Percentiles rank a stretch among this genome's conserved stretches.
These are phyloP conservation scores for Rhineura floridana DNA, from an alignment of 2,113 vertebrate species.

Conservation along the genomic window DNA sequence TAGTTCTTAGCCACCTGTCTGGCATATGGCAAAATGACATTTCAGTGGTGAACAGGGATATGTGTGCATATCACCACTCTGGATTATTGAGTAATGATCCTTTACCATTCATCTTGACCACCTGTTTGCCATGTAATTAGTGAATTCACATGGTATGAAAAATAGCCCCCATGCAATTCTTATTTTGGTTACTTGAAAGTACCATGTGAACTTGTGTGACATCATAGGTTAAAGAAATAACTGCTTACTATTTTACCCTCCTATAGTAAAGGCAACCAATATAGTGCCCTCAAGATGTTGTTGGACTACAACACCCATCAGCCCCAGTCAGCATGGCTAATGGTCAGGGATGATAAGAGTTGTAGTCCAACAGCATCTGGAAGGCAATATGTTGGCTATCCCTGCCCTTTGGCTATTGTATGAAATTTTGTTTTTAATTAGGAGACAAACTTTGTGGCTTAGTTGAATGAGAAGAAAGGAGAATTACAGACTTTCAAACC, in stretches of 20 bases:
- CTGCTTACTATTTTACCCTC: not conserved
- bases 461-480: too few relatives aligned
- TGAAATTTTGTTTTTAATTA: not conserved
- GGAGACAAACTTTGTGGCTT: too few relatives aligned
- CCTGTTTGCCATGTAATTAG: not conserved
- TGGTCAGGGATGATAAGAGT: too few relatives aligned
- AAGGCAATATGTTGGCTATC: too few relatives aligned
- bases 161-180: not conserved
- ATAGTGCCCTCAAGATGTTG: too few relatives aligned
- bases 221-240: conserved; percentile 13
- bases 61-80: not conserved
- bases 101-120: not conserved
- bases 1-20: not conserved
- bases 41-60: not conserved
- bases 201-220: not conserved
- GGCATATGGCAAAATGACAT: not conserved
- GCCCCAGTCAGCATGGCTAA: too few relatives aligned
- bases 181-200: not conserved
- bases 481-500: too few relatives aligned
- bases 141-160: not conserved
- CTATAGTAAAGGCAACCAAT: too few relatives aligned
- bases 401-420: not conserved
- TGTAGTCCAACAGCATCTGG: too few relatives aligned
- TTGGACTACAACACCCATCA: too few relatives aligned
- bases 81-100: conserved; percentile 19